phyloP scores from a whole-genome alignment of 2,888 invertebrate genomes.

The Malthinus flaveolus region DNA sequence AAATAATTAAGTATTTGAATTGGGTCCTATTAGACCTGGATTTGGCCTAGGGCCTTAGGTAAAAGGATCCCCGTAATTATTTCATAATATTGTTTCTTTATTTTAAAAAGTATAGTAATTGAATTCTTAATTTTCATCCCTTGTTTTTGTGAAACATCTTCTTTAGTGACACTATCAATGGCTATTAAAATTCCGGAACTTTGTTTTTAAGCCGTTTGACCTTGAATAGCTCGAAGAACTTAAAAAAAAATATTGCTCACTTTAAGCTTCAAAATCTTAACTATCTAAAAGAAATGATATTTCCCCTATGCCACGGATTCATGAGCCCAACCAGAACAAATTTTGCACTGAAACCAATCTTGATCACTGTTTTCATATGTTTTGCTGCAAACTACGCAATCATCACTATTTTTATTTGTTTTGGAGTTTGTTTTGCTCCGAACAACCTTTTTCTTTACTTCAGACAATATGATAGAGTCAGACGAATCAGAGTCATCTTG shows the following conservation, averaged over 20 bases:
- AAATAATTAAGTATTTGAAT: too few species aligned
- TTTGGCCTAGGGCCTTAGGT: too few species aligned
- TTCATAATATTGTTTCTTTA: too few species aligned
- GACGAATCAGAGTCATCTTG: constrained; percentile 18
- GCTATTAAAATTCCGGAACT: too few species aligned
- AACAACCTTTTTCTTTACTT: constrained; percentile 15
- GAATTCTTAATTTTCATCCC: too few species aligned
- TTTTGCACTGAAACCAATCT: constrained; percentile 15
- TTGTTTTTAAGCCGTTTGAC: too few species aligned
- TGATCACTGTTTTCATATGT: constrained; percentile 12
- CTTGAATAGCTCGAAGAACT: background rate
- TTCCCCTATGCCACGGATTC: constrained; percentile 18
- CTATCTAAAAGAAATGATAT: constrained; percentile 16
- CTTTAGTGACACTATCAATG: too few species aligned
- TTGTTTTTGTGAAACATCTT: too few species aligned
- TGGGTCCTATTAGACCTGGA: too few species aligned
- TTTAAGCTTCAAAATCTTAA: background rate
- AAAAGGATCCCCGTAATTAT: too few species aligned
- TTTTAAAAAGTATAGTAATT: too few species aligned
- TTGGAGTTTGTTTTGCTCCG: background rate
- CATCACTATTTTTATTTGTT: constrained; percentile 7
- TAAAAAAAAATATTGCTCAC: background rate
- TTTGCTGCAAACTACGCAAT: constrained; percentile 16
- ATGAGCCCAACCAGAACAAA: constrained; percentile 13
- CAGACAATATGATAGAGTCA: constrained; percentile 24